phyloP scores from a whole-genome alignment of 2,888 invertebrate genomes.

The Hydrotaea diabolus region DNA sequence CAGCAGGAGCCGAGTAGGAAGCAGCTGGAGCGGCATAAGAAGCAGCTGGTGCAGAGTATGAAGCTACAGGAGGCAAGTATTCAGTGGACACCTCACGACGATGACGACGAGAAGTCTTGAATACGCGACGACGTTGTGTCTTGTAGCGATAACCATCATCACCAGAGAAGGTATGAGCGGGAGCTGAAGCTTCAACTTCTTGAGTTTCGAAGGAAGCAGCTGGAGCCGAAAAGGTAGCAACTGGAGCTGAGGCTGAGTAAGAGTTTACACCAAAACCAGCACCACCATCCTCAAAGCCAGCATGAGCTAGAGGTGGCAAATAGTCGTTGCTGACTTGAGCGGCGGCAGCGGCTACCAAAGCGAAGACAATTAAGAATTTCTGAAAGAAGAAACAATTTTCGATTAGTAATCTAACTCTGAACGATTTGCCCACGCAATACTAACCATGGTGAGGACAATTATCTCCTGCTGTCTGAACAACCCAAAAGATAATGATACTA shows the following conservation, averaged over 20 bases:
- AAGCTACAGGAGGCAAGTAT: slow-evolving; percentile 75
- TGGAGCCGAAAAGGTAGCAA: slow-evolving; percentile 68
- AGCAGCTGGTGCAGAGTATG: slow-evolving; percentile 43
- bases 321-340: slow-evolving; percentile 77
- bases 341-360: slow-evolving; percentile 76
- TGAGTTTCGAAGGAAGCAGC: slow-evolving; percentile 58
- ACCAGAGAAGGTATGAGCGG: slow-evolving; percentile 75
- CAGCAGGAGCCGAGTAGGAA: slow-evolving; percentile 26
- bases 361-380: slow-evolving; percentile 76
- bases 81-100: slow-evolving; percentile 74
- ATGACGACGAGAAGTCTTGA: slow-evolving; percentile 65
- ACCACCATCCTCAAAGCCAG: slow-evolving; percentile 68
- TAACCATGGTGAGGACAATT: not conserved
- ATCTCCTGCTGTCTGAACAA: not conserved
- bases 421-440: not conserved
- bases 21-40: slow-evolving; percentile 31
- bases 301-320: slow-evolving; percentile 46
- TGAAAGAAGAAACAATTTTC: slow-evolving; percentile 57
- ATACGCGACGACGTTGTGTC: slow-evolving; percentile 73
- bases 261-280: slow-evolving; percentile 55
- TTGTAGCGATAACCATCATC: slow-evolving; percentile 78
- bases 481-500: not conserved
- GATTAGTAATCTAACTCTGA: no score
- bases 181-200: slow-evolving; percentile 68
- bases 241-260: slow-evolving; percentile 67